Evolutionary conservation across 2,888 invertebrate species (phyloP).

Genomic region (Rutpela maculata): DNA sequence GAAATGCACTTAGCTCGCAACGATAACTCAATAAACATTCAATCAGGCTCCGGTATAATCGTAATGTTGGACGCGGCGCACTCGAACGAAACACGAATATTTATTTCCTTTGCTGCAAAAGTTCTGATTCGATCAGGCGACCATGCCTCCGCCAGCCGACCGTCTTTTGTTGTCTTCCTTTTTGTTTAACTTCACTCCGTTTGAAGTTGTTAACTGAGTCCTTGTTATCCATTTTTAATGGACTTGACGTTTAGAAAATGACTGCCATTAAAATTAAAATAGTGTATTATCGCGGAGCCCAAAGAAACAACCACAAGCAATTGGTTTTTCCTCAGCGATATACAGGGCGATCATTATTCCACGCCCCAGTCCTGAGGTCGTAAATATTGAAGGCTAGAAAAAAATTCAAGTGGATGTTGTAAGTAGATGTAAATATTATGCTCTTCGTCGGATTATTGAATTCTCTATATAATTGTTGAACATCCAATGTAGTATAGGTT

Average conservation of each 20-base stretch:
- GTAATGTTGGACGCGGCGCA: conserved; percentile 16
- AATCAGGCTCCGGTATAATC: conserved; percentile 43
- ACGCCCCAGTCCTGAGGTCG: no score
- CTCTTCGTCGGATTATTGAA: no score
- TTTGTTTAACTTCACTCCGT: conserved; percentile 2
- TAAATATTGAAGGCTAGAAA: no score
- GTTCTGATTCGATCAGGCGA: conserved; percentile 1
- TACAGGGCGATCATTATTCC: no score
- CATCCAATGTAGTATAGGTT: no score
- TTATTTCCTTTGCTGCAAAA: conserved; percentile 10
- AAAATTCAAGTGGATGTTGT: no score
- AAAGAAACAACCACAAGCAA: neutral
- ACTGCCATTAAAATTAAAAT: neutral
- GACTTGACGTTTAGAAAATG: neutral
- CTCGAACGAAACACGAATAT: conserved; percentile 12
- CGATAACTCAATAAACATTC: conserved; percentile 54
- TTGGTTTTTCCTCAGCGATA: no score
- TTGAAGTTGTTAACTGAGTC: neutral
- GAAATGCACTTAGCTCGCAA: conserved; percentile 53
- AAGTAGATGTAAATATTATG: no score
- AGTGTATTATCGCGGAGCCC: neutral
- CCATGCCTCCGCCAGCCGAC: conserved; percentile 3
- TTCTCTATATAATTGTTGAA: no score
- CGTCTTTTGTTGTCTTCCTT: neutral
- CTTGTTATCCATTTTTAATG: neutral